Conservation (phyloP, 2,113 vertebrate species). For the Hyperoodon ampullatus region DNA sequence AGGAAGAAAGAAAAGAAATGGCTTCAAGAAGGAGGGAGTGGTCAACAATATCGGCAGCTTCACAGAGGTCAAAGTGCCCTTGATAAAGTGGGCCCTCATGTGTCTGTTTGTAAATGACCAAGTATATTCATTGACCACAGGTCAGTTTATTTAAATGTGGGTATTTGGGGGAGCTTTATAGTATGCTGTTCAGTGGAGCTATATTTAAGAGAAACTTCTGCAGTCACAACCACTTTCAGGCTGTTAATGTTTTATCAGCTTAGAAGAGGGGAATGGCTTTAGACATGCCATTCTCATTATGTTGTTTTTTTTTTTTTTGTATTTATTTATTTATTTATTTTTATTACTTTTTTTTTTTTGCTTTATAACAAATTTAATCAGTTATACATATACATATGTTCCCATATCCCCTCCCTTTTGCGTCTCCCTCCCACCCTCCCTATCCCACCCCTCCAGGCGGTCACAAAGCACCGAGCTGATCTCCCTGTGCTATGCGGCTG, state of each 20-base stretch:
- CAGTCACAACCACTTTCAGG: not conserved
- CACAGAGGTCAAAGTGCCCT: not conserved
- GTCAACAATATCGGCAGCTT: not conserved
- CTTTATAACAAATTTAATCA: too few species aligned
- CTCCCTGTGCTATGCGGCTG: too few species aligned
- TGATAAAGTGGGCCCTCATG: not conserved
- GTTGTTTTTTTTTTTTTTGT: too few species aligned
- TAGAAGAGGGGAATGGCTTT: not conserved
- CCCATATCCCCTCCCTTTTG: too few species aligned
- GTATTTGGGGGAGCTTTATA: not conserved
- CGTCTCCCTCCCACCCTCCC: too few species aligned
- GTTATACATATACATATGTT: too few species aligned
- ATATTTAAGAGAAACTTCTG: not conserved
- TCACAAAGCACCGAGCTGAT: too few species aligned
- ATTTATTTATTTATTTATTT: too few species aligned
- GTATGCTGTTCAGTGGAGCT: not conserved
- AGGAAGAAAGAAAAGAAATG: not conserved
- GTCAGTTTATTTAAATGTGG: not conserved
- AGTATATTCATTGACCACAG: not conserved
- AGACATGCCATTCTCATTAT: not conserved
- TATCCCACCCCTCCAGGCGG: too few species aligned
- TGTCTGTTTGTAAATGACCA: not conserved
- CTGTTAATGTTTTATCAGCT: not conserved
- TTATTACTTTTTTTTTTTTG: too few species aligned
- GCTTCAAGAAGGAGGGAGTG: not conserved